Conservation (phyloP, 2,797 vertebrate genomes). For the Novumbra hubbsi region DNA sequence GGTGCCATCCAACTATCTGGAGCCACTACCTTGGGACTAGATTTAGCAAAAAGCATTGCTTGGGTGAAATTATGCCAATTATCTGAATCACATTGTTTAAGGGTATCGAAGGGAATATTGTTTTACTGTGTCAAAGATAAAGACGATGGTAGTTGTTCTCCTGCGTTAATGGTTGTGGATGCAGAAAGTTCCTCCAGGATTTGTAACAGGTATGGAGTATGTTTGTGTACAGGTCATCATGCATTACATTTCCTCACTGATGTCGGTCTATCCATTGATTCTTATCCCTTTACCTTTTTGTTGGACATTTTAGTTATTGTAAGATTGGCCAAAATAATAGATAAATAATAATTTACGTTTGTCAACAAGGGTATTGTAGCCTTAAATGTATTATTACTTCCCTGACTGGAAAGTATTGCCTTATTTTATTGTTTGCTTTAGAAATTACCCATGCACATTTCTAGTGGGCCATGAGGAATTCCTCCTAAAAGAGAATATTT, state of each 20-base stretch:
- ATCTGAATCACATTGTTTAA: conserved; percentile 9
- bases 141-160: background rate
- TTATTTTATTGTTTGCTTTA: no score
- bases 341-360: no score
- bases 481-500: no score
- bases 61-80: conserved; percentile 37
- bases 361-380: no score
- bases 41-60: background rate
- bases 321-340: background rate
- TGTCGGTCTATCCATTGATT: background rate
- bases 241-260: background rate
- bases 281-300: background rate
- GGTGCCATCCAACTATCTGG: conserved; percentile 92
- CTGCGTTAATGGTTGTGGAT: background rate
- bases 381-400: no score
- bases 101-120: conserved; percentile 1
- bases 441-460: no score
- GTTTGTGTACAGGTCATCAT: background rate
- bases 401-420: no score
- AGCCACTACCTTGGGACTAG: conserved; percentile 72
- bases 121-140: background rate
- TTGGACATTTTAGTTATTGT: background rate
- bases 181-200: background rate
- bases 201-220: background rate
- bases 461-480: no score